Percentiles rank a stretch among this genome's conserved stretches.
These are phyloP conservation scores for Nyctibius grandis DNA, from an alignment of 2,797 vertebrate genomes.

Conservation along the genomic window DNA sequence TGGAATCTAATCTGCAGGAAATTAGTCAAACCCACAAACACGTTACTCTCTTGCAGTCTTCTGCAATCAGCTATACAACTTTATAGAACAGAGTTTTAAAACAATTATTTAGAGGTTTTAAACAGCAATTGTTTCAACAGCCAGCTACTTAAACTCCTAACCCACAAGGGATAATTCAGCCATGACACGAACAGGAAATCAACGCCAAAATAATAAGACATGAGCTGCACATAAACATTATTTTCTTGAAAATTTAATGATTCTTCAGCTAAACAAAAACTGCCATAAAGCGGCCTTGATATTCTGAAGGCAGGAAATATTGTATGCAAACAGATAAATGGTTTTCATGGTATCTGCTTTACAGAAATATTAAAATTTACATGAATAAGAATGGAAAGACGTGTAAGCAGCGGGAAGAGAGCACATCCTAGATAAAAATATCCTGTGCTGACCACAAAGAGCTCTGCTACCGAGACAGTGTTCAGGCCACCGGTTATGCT, in stretches of 20 bases:
- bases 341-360: not conserved
- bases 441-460: not conserved
- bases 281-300: not conserved
- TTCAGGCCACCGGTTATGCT: not conserved
- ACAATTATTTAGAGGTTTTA: not conserved
- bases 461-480: not conserved
- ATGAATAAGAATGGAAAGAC: accelerated
- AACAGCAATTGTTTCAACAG: not conserved
- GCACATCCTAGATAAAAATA: not conserved
- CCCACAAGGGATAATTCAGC: not conserved
- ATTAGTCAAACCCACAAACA: not conserved
- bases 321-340: not conserved
- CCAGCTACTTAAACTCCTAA: not conserved
- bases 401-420: not conserved
- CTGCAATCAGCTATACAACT: not conserved
- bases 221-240: not conserved
- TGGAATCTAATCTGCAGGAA: not conserved
- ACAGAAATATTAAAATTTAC: not conserved
- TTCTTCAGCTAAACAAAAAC: not conserved
- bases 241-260: not conserved
- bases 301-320: not conserved
- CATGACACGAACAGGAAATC: not conserved
- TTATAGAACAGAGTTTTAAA: not conserved
- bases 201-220: not conserved
- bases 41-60: not conserved